These are phyloP conservation scores for Oscheius myriophilus DNA, from an alignment of 2,888 invertebrate genomes.

Conservation along the genomic window DNA sequence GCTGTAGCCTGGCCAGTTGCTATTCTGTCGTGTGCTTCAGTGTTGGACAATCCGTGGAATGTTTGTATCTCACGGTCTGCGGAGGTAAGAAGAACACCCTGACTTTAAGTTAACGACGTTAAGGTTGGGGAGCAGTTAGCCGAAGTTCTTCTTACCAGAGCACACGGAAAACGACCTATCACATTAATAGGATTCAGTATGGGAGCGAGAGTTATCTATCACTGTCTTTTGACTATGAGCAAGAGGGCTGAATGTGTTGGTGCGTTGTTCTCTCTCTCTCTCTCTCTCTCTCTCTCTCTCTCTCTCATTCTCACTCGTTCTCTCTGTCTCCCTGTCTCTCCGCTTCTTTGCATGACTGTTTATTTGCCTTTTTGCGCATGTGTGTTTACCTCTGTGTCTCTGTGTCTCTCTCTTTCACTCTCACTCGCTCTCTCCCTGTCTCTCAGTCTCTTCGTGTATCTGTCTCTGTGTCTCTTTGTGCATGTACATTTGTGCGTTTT, in stretches of 20 bases:
- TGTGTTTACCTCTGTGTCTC: too few species aligned
- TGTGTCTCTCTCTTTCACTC: too few species aligned
- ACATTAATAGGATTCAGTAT: conserved; percentile 78
- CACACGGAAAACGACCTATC: conserved; percentile 78
- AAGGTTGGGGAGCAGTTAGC: conserved; percentile 77
- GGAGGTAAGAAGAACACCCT: conserved; percentile 70
- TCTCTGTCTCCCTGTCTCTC: too few species aligned
- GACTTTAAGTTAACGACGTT: neutral
- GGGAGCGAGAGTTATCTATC: conserved; percentile 79
- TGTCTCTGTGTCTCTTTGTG: too few species aligned
- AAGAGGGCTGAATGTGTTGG: conserved; percentile 67
- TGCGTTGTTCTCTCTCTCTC: conserved; percentile 13
- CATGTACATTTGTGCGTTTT: conserved; percentile 34
- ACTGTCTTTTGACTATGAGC: conserved; percentile 76
- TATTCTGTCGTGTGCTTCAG: conserved; percentile 75
- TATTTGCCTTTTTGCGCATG: too few species aligned
- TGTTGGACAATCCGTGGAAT: conserved; percentile 80
- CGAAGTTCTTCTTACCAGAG: conserved; percentile 77
- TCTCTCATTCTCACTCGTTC: too few species aligned
- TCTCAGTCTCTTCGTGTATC: too few species aligned
- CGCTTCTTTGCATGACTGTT: too few species aligned
- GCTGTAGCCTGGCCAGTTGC: conserved; percentile 79
- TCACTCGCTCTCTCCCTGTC: too few species aligned
- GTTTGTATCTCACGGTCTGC: conserved; percentile 77
- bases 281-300: too few species aligned